A percentile compares a stretch with the other conserved stretches of the same genome.
Evolutionary conservation across 2,888 invertebrate species (phyloP).

Genomic region (Lasius fuliginosus): DNA sequence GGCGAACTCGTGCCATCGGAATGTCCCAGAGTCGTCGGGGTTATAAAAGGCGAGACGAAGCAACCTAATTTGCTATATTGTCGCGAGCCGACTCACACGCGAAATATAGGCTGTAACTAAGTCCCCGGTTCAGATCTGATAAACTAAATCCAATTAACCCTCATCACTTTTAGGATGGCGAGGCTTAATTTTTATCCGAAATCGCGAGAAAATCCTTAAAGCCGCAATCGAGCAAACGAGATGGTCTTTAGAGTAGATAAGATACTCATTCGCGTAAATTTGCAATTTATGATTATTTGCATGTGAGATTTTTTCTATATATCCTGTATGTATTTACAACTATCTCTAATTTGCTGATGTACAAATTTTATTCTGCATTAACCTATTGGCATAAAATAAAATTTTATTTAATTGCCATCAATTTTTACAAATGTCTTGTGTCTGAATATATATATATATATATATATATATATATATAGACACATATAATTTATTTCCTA

Average conservation of each 20-base stretch:
- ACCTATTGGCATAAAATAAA: background rate
- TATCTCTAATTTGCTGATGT: background rate
- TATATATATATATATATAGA: too few relatives aligned
- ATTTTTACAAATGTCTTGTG: background rate
- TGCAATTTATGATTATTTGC: conserved; percentile 9
- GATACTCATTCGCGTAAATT: background rate
- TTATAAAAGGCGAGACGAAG: conserved; percentile 61
- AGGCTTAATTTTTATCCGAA: conserved; percentile 39
- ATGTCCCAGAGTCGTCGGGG: conserved; percentile 78
- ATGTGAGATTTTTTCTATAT: background rate
- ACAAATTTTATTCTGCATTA: conserved; percentile 2
- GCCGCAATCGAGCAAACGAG: conserved; percentile 17
- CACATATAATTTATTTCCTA: conserved; percentile 22
- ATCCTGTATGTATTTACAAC: background rate
- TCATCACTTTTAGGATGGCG: conserved; percentile 33
- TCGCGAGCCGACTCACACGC: conserved; percentile 56
- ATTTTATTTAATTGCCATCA: background rate
- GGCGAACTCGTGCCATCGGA: conserved; percentile 78
- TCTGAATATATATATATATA: background rate
- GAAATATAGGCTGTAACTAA: conserved; percentile 59
- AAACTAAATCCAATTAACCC: conserved; percentile 62
- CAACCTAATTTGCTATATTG: conserved; percentile 71
- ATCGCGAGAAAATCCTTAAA: conserved; percentile 18
- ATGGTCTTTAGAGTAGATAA: background rate
- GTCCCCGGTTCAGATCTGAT: conserved; percentile 55